Conservation (phyloP, 2,113 vertebrate genomes). For the Pogona vitticeps region DNA sequence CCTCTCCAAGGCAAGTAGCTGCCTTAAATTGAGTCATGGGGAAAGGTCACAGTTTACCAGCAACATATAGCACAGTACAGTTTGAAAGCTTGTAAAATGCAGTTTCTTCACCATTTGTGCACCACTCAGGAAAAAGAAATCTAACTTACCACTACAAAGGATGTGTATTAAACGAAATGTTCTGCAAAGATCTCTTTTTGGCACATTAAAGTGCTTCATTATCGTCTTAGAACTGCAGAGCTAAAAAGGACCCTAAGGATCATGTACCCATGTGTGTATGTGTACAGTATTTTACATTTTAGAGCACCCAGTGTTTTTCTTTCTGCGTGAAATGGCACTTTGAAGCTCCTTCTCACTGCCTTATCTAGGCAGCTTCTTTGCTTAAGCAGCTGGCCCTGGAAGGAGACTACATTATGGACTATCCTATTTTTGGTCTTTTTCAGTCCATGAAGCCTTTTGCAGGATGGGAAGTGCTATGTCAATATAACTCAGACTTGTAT, state of each 20-base stretch:
- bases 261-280: neutral
- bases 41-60: neutral
- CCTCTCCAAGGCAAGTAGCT: neutral
- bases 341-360: neutral
- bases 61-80: neutral
- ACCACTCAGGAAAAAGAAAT: neutral
- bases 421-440: neutral
- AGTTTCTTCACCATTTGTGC: neutral
- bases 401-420: neutral
- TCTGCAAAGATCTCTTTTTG: neutral
- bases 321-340: neutral
- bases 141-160: neutral
- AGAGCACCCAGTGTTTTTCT: neutral
- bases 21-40: neutral
- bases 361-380: neutral
- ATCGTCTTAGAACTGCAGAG: neutral
- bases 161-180: neutral
- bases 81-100: neutral
- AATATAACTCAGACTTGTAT: slow-evolving; percentile 9
- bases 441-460: neutral
- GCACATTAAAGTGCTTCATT: neutral
- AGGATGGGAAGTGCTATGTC: rapidly evolving
- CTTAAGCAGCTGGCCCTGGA: neutral
- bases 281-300: neutral
- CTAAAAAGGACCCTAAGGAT: neutral